Conservation (phyloP, 1,140 invertebrate genomes). For the Tetramorium parvispinum region DNA sequence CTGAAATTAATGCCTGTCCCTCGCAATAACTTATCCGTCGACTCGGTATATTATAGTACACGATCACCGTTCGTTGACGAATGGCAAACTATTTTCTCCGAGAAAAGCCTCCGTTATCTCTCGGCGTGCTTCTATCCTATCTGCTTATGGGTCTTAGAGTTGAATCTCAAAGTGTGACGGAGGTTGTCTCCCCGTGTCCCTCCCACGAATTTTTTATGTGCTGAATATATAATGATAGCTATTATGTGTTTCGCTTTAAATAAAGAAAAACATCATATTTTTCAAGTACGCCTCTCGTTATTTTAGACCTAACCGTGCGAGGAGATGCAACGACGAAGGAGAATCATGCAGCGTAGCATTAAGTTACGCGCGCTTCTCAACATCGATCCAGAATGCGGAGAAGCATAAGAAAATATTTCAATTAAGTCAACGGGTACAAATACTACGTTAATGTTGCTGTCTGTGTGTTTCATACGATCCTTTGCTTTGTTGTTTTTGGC, state of each 20-base stretch:
- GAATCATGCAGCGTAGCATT: not conserved
- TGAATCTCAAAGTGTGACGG: not conserved
- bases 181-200: not conserved
- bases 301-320: not conserved
- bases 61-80: conserved; percentile 79
- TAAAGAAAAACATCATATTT: not conserved
- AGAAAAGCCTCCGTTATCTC: conserved; percentile 70
- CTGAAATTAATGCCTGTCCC: conserved; percentile 83
- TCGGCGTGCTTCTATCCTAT: not conserved
- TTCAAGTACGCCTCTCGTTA: not conserved
- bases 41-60: conserved; percentile 79
- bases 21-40: conserved; percentile 81
- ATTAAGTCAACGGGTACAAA: conserved; percentile 40
- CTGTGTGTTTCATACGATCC: conserved; percentile 46
- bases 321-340: not conserved
- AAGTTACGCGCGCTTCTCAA: conserved; percentile 22
- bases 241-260: not conserved
- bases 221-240: not conserved
- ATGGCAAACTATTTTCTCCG: conserved; percentile 77
- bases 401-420: conserved; percentile 41
- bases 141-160: not conserved
- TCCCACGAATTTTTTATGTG: not conserved
- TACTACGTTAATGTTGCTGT: conserved; percentile 31
- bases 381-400: not conserved
- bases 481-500: conserved; percentile 55